Conservation (phyloP, 2,113 vertebrate genomes). For the Empidonax alnorum region DNA sequence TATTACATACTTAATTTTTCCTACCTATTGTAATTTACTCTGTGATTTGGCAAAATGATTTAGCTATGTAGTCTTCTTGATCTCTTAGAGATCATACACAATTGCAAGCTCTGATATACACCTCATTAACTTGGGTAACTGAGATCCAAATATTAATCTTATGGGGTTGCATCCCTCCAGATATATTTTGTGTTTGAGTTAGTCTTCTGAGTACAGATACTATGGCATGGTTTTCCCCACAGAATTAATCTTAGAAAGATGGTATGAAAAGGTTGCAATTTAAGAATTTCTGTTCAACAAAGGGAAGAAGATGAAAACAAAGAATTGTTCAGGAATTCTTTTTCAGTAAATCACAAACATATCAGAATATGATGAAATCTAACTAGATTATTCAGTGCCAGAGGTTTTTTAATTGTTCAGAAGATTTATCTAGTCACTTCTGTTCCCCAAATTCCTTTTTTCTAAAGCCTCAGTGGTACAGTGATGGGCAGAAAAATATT, state of each 20-base stretch:
- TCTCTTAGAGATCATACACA: neutral
- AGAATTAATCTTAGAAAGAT: neutral
- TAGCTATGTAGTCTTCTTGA: neutral
- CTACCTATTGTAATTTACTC: neutral
- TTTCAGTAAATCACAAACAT: neutral
- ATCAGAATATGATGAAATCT: neutral
- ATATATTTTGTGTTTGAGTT: neutral
- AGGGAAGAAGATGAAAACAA: neutral
- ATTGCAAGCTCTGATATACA: neutral
- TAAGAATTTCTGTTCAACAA: neutral
- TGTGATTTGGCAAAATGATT: slow-evolving; percentile 4
- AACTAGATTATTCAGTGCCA: neutral
- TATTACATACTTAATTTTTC: neutral
- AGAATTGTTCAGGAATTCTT: neutral
- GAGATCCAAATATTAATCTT: neutral
- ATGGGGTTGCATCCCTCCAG: neutral
- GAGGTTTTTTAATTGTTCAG: neutral
- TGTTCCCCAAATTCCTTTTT: neutral
- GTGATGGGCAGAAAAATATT: neutral
- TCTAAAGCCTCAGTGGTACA: neutral
- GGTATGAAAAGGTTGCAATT: neutral
- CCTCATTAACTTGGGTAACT: neutral
- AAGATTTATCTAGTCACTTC: neutral
- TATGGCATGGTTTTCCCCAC: neutral
- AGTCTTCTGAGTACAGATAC: neutral